Conservation (phyloP, 2,113 vertebrate genomes). For the Paraplagusia blochii region DNA sequence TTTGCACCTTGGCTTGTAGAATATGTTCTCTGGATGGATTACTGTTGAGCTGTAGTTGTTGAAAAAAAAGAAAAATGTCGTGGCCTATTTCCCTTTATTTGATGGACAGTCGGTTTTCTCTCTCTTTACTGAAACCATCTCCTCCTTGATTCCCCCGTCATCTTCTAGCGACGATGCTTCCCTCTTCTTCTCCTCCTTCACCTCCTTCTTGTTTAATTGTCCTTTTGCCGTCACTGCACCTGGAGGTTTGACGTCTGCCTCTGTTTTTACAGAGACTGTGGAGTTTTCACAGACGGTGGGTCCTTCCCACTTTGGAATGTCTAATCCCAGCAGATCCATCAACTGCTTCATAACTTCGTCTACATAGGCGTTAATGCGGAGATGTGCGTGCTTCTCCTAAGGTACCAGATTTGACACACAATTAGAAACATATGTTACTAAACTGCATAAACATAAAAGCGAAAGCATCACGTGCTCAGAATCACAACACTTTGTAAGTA, state of each 20-base stretch:
- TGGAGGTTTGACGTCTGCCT: constrained; percentile 19
- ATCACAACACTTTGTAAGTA: too few species aligned
- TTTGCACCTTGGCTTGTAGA: neutral
- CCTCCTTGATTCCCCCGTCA: constrained; percentile 30
- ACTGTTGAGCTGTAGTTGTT: neutral
- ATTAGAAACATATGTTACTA: too few species aligned
- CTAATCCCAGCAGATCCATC: constrained; percentile 84
- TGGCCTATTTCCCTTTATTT: constrained; percentile 39
- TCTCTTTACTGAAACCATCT: constrained; percentile 51
- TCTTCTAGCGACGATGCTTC: constrained; percentile 23
- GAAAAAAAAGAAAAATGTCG: constrained; percentile 10
- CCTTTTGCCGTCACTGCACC: constrained; percentile 12
- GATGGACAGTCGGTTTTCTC: constrained; percentile 43
- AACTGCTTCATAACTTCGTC: constrained; percentile 88
- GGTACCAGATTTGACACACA: neutral
- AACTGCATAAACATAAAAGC: too few species aligned
- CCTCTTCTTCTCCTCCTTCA: constrained; percentile 63
- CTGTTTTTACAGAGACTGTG: constrained; percentile 7
- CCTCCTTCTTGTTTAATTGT: constrained; percentile 48
- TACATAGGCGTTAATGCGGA: constrained; percentile 87
- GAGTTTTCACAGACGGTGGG: constrained; percentile 79
- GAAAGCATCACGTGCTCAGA: too few species aligned
- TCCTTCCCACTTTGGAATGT: constrained; percentile 86
- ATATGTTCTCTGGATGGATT: constrained; percentile 14
- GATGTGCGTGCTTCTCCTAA: constrained; percentile 89